Evolutionary conservation across 2,797 vertebrate species (phyloP), one percentile per base, ranked within the genome.

Genomic region (Molothrus aeneus): DNA sequence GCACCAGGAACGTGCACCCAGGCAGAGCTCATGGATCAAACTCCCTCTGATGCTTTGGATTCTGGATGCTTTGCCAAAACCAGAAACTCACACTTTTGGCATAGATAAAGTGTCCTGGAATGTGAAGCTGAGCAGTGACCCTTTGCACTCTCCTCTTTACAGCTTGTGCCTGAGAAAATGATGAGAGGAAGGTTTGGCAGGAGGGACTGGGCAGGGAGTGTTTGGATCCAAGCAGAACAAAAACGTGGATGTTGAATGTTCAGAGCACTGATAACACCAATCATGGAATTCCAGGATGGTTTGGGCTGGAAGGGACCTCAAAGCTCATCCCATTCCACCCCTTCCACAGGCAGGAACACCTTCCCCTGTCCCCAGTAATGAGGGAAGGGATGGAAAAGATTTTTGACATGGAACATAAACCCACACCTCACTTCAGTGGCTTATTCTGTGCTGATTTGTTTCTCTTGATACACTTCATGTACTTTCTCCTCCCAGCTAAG

Each of bases 131-230:
- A 85, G 79, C 90, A 75, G 32, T 87, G 81, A 96, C 83, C 80
- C 66, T 79, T 80, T 92, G 78, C 77, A 89, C 85, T 86, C 91
- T 51, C 69, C 75, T 92, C 65, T 92, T 95, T 82, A 28, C 75
- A 71, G 70, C 43, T 1, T 36, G 71, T 72, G 81, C 74, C 91
- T 61, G 79, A 77, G 82, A 81, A 86, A 91, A 80, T 13, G 75
- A 73, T n/a, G 86, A 29, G 85, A 42, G 54, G 70, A 73, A 38
- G 60, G 40, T 71, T 74, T 95, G 78, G 81, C 86, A 93, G 74
- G 68, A 88, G 51, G 17, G 54, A 3, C 45, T 42, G 80, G 64
- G 57, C 50, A 60, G 64, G 77, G 79, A 86, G 50, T 42, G 79
- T 24, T 70, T 45, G 66, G 65, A 82, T 64, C 64, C 72, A 61